phyloP scores from a whole-genome alignment of 2,113 vertebrate genomes.

The Carassius gibelio region DNA sequence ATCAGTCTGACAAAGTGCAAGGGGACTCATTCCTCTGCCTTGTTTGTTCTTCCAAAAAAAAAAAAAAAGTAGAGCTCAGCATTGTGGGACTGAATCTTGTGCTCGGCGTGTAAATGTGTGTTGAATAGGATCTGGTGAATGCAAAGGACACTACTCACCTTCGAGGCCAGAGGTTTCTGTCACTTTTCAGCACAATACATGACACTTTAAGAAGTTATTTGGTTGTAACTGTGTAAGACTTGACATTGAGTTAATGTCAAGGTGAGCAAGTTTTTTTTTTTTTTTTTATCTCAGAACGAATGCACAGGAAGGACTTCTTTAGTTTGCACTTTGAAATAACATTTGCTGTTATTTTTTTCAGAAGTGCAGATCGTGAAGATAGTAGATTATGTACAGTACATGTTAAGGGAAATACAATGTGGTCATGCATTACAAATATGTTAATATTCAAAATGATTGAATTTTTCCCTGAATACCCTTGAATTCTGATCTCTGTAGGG shows the following conservation, averaged over 20 bases:
- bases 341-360: background rate
- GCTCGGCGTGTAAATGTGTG: conserved; percentile 30
- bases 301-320: background rate
- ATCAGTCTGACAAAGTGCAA: conserved; percentile 61
- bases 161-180: background rate
- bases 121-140: conserved; percentile 4
- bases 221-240: background rate
- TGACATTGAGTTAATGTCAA: background rate
- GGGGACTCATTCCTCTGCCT: conserved; percentile 59
- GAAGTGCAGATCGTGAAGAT: background rate
- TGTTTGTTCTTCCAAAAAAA: conserved; percentile 47
- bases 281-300: background rate
- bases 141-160: background rate
- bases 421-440: conserved; percentile 15
- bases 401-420: conserved; percentile 24
- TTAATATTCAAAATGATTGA: conserved; percentile 10
- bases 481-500: background rate
- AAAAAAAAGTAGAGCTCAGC: conserved; percentile 25
- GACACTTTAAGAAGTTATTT: background rate
- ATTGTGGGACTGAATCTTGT: conserved; percentile 4
- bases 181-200: background rate
- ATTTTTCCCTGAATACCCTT: conserved; percentile 13
- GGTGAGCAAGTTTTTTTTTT: background rate
- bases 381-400: background rate
- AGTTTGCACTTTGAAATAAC: background rate